Evolutionary conservation across 2,888 invertebrate genomes (phyloP), one percentile per base, ranked within the genome.

Genomic region (Pachycephus smyrnensis): DNA sequence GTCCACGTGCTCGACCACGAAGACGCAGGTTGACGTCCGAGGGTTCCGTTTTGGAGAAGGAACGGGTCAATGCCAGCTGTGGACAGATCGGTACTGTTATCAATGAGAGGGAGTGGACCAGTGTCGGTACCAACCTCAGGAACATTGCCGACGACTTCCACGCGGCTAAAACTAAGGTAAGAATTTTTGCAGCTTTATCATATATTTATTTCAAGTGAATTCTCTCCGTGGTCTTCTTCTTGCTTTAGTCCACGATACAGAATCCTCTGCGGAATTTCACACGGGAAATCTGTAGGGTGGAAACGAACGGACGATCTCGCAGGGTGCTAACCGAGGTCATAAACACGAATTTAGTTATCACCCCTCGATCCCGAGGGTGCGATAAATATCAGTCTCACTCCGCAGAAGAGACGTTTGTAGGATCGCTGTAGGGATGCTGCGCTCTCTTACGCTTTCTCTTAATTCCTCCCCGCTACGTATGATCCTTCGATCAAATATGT

Each of bases 111-210:
- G 90, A 91, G 75, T 91, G 91, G 91, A 88, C 88, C 75, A 90
- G 84, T 78, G 90, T 91, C 36, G 91, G 91, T 6, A 87, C 91
- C 32, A 91, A 90, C 80, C 88, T 91, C 76, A 88, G 91, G 84
- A 91, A 90, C 84, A 91, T 91, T 81, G 91, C 91, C 78, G 91
- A 91, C 76, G 91, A 91, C 79, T 91, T 91, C 79, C 91, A 91
- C 78, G 91, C 90, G 32, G 88, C 89, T 76, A 90, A 89, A 82
- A 90, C 89, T 79, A 91, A 91, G 91, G 91, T 91, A 82, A 86
- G 82, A 74, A 11, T 31, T n/a, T 31, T n/a, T 69, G 0, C 11
- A 12, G 31, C 15, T 3, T 33, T 32, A 32, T 32, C 71, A 4
- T 15, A 31, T n/a, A 32, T 71, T 71, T 3, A 71, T 71, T 71